Evolutionary conservation across 2,797 vertebrate genomes (phyloP).

Genomic region (Periparus ater): DNA sequence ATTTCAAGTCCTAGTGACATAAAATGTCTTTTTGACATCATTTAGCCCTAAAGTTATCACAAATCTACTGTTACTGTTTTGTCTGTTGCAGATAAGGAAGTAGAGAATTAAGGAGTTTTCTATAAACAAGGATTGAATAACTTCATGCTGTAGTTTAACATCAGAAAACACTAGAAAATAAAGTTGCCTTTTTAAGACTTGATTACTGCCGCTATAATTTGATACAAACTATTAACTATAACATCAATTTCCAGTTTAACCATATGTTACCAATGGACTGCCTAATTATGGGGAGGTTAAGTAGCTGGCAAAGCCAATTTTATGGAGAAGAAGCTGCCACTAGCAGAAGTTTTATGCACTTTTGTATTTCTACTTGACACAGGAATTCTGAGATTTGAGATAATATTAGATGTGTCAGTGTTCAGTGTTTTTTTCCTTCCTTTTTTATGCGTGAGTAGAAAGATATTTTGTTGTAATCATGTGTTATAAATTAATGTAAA

Average conservation of each 20-base stretch:
- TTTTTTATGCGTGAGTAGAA: background rate
- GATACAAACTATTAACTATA: conserved; percentile 18
- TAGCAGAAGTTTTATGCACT: background rate
- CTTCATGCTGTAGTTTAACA: background rate
- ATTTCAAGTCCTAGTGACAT: background rate
- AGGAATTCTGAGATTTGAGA: background rate
- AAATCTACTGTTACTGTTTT: background rate
- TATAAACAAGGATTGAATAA: background rate
- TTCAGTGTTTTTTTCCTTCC: background rate
- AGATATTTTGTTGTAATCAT: background rate
- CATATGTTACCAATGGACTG: background rate
- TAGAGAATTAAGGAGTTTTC: background rate
- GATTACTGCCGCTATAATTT: background rate
- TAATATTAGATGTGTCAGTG: background rate
- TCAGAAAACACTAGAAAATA: background rate
- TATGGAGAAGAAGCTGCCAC: background rate
- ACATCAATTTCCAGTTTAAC: background rate
- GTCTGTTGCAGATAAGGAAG: background rate
- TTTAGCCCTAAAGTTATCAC: background rate
- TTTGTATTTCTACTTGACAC: background rate
- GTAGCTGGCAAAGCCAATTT: background rate
- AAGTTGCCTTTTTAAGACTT: background rate
- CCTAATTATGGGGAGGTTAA: background rate
- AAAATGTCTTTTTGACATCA: background rate
- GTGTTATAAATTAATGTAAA: background rate